Conservation (phyloP, 2,888 invertebrate genomes). For the Onchidella celtica region DNA sequence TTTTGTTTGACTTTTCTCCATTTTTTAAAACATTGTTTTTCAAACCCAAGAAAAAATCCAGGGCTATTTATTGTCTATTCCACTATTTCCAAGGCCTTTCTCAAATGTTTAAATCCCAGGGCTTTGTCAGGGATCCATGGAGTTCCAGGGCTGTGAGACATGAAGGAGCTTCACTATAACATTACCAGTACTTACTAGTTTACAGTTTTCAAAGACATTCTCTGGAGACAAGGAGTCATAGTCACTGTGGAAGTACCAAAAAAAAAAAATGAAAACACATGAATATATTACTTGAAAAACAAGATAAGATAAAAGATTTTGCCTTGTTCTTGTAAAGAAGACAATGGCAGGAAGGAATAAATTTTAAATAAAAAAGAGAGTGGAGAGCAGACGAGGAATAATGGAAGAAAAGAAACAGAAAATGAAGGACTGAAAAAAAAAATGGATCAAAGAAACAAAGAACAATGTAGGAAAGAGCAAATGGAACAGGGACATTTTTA, state of each 20-base stretch:
- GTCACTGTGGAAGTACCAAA: constrained; percentile 84
- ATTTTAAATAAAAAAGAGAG: background rate
- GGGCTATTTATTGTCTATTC: no score
- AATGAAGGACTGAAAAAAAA: constrained; percentile 1
- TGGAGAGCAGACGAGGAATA: background rate
- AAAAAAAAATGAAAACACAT: no score
- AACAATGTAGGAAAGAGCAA: background rate
- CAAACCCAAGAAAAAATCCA: no score
- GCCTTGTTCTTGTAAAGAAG: no score
- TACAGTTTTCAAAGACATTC: constrained; percentile 93
- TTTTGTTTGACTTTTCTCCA: no score
- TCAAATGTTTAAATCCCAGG: no score
- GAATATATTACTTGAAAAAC: background rate
- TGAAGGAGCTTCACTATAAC: background rate
- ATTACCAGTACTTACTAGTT: constrained; percentile 74
- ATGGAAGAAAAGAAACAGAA: constrained; percentile 25
- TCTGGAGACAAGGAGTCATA: constrained; percentile 90
- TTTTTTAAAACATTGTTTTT: no score
- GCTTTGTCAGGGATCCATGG: no score
- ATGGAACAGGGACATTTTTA: no score
- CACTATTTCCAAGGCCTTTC: no score
- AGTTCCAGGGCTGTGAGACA: no score
- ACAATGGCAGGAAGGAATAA: background rate
- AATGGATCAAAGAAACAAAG: constrained; percentile 1
- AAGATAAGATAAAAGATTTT: no score